Conservation (phyloP, 2,113 vertebrate species). For the human (Homo sapiens) region GRCh38 chr9:3254001-3254500, state of each 20-base stretch:
- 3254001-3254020: constrained; percentile 27
- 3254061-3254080: constrained; percentile 71
- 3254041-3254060: constrained; percentile 75
- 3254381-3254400: not conserved
- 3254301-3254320: constrained; percentile 21
- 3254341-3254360: not conserved
- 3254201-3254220: constrained; percentile 55
- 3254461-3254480: constrained; percentile 25
- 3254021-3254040: constrained; percentile 29
- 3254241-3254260: constrained; percentile 60
- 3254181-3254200: constrained; percentile 72
- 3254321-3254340: not conserved
- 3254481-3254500: not conserved
- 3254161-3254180: constrained; percentile 58
- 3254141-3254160: constrained; percentile 47
- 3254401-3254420: not conserved
- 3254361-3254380: not conserved
- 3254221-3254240: constrained; percentile 45
- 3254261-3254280: constrained; percentile 28
- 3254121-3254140: constrained; percentile 57
- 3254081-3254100: constrained; percentile 73
- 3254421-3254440: not conserved
- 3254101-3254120: constrained; percentile 60
- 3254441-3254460: not conserved
- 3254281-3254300: not conserved